These are phyloP conservation scores for Spea bombifrons DNA, from an alignment of 2,113 vertebrate genomes.

Conservation along the genomic window DNA sequence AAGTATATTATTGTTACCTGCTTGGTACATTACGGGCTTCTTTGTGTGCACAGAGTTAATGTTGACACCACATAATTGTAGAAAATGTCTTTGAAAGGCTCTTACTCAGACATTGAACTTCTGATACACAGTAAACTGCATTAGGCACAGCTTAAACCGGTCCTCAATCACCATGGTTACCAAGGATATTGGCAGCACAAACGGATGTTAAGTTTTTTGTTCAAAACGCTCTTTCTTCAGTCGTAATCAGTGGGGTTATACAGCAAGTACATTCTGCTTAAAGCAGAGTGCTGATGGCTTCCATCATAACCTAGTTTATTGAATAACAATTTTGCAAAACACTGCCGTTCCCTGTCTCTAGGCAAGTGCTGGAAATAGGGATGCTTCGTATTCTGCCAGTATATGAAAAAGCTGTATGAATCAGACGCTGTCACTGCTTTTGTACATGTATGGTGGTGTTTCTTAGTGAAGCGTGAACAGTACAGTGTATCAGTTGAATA, in stretches of 20 bases:
- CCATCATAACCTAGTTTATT: background rate
- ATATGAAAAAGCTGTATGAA: background rate
- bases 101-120: slow-evolving; percentile 22
- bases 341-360: slow-evolving; percentile 1
- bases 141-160: slow-evolving; percentile 16
- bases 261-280: slow-evolving; percentile 7
- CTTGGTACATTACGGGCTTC: background rate
- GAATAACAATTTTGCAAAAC: slow-evolving; percentile 4
- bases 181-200: slow-evolving; percentile 15
- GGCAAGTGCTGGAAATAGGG: background rate
- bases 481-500: slow-evolving; percentile 3
- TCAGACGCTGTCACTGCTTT: slow-evolving; percentile 2
- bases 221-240: slow-evolving; percentile 11
- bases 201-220: slow-evolving; percentile 16
- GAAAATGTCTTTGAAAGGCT: slow-evolving; percentile 21
- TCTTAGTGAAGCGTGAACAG: slow-evolving; percentile 22
- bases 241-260: slow-evolving; percentile 13
- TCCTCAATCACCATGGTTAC: slow-evolving; percentile 32
- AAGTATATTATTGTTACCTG: slow-evolving; percentile 56
- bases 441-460: slow-evolving; percentile 29
- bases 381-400: background rate
- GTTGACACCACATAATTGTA: background rate
- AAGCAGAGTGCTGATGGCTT: slow-evolving; percentile 4
- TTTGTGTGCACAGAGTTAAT: background rate
- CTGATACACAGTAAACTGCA: background rate